Evolutionary conservation across 1,140 invertebrate species (phyloP).

Genomic region (Leucophenga varia): DNA sequence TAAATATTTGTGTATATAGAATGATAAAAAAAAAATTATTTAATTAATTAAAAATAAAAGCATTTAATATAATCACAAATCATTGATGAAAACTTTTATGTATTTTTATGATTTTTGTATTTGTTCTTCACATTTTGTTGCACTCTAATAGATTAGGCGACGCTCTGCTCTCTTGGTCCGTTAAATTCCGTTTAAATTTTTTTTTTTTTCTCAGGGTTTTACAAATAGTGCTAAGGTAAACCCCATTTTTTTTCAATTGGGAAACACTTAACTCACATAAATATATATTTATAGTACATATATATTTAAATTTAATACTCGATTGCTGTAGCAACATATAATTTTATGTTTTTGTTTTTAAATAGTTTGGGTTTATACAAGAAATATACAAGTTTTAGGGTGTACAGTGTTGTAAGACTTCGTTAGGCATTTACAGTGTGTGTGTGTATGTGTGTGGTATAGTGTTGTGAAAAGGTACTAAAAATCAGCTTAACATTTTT

Average conservation of each 20-base stretch:
- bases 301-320: no score
- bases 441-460: constrained; percentile 11
- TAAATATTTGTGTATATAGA: constrained; percentile 19
- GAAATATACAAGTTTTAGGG: no score
- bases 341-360: no score
- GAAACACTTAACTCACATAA: no score
- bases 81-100: constrained; percentile 54
- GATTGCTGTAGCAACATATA: no score
- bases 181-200: constrained; percentile 50
- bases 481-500: constrained; percentile 48
- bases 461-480: constrained; percentile 43
- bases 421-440: constrained; percentile 43
- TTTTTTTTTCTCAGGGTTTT: not conserved
- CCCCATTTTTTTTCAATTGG: no score
- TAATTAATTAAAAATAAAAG: constrained; percentile 28
- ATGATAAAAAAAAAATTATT: no score
- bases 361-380: no score
- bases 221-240: no score
- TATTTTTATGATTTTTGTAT: constrained; percentile 31
- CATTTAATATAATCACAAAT: constrained; percentile 52
- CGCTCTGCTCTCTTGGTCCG: constrained; percentile 52
- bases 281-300: no score
- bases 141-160: constrained; percentile 25
- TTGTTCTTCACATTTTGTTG: no score
- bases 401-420: no score